Evolutionary conservation across 1,140 invertebrate species (phyloP), one percentile per base, ranked within the genome.

Genomic region (Augochlora pura): DNA sequence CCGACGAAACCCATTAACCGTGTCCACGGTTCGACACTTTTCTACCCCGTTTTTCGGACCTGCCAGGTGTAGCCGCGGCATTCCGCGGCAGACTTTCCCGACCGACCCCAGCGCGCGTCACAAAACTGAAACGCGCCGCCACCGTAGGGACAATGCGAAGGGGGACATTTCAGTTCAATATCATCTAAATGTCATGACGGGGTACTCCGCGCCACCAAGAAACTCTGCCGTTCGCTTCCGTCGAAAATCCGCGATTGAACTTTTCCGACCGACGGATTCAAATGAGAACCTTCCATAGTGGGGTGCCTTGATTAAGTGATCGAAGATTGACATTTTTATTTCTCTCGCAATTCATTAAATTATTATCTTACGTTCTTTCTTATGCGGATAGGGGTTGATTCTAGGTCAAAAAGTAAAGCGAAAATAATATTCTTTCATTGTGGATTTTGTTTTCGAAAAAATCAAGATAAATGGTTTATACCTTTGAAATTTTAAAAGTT

Each of bases 91-190:
- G 62, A 54, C 38, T 49, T 23, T 52, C 14, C 52, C 32, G 32
- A 32, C 32, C 32, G 32, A 32, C 32, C 32, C 32, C 32, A 32
- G 32, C 32, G 67, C 32, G 27, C 70, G 63, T 79, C 77, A 74
- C 49, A 67, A 79, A 73, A 73, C 49, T 65, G 52, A 66, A 66
- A 66, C 60, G 23, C 42, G 27, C 23, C 18, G 9, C 63, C 52
- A 14, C n/a, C 32, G 63, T 18, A 9, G 69, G 25, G 46, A 39
- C 59, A 21, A 62, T 62, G 49, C 16, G 62, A 21, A 32, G 62
- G 77, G 21, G 27, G 27, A 66, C 74, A 79, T 79, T 79, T 79
- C 77, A 73, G 73, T 79, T 79, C 74, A 79, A 79, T 79, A 79
- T 79, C 77, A 65, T 60, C 77, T 62, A 74, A 79, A 79, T 67